Evolutionary conservation across 2,797 vertebrate genomes (phyloP).

Genomic region (Dendrocincla tyrannina): DNA sequence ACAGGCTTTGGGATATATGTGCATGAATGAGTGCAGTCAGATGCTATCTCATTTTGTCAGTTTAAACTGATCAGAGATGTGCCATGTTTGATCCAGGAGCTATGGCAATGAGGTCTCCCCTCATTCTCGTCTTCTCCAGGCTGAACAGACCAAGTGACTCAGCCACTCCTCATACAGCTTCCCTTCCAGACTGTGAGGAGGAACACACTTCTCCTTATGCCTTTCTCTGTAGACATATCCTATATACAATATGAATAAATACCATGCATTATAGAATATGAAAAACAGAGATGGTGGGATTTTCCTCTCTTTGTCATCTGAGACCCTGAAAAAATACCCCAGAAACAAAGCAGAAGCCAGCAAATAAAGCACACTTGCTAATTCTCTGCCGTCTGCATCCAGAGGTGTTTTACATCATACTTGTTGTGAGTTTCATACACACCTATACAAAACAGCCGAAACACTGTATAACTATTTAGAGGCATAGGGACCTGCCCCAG

Average conservation of each 20-base stretch:
- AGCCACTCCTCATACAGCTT: neutral
- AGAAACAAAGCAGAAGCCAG: neutral
- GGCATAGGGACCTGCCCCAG: neutral
- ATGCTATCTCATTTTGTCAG: neutral
- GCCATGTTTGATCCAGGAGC: neutral
- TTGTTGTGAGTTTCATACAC: neutral
- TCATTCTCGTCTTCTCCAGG: neutral
- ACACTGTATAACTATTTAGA: neutral
- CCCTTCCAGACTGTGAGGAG: neutral
- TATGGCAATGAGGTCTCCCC: neutral
- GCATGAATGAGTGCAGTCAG: neutral
- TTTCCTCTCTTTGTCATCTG: neutral
- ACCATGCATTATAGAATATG: rapidly evolving
- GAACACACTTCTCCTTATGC: neutral
- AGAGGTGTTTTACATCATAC: neutral
- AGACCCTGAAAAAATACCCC: neutral
- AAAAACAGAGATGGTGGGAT: rapidly evolving
- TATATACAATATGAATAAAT: neutral
- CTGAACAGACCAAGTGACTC: neutral
- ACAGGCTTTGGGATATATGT: neutral
- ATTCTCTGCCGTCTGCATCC: neutral
- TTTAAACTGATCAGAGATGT: neutral
- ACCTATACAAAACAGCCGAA: neutral
- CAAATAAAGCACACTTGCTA: neutral
- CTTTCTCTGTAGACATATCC: neutral